Conservation (phyloP, 1,140 invertebrate genomes). For the Diprion similis region DNA sequence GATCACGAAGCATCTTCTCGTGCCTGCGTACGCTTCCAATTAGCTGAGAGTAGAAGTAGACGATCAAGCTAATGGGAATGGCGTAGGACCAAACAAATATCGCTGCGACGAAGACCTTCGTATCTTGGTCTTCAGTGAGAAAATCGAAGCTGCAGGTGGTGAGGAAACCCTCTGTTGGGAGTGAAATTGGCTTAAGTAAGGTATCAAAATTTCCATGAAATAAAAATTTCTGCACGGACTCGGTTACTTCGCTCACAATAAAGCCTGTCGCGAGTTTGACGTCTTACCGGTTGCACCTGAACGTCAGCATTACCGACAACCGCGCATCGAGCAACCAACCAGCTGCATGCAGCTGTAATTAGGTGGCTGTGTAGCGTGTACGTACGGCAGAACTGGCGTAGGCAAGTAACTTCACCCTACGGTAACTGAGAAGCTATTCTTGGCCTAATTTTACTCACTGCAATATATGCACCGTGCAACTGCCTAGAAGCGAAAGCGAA, state of each 20-base stretch:
- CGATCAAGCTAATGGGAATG: constrained; percentile 72
- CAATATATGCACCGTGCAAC: no score
- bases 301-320: no score
- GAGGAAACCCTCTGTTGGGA: constrained; percentile 72
- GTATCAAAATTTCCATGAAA: constrained; percentile 16
- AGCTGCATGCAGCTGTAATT: neutral
- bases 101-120: constrained; percentile 70
- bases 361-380: constrained; percentile 2
- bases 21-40: constrained; percentile 76
- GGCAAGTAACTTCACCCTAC: neutral
- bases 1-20: constrained; percentile 78
- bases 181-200: constrained; percentile 23
- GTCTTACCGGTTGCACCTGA: no score
- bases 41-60: constrained; percentile 74
- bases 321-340: neutral
- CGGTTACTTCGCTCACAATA: no score
- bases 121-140: constrained; percentile 73
- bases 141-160: constrained; percentile 81
- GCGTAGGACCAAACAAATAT: constrained; percentile 76
- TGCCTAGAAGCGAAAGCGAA: no score
- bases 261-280: no score
- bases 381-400: neutral
- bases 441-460: neutral
- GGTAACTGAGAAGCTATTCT: neutral
- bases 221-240: neutral